phyloP scores from a whole-genome alignment of 2,888 invertebrate genomes.

The Bugula neritina region DNA sequence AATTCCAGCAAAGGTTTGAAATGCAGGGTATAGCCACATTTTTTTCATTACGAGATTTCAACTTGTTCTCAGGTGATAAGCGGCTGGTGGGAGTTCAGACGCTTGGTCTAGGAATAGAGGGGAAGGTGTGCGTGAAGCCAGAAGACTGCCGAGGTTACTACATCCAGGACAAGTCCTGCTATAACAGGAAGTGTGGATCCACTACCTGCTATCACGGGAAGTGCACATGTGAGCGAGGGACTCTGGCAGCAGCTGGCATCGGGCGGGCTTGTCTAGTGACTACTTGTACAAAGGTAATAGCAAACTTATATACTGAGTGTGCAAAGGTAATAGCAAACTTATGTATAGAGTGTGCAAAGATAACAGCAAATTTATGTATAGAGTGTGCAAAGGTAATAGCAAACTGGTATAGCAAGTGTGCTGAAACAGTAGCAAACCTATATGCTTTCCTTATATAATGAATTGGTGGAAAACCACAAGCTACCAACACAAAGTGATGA shows the following conservation, averaged over 20 bases:
- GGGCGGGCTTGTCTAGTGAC: not conserved
- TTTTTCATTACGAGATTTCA: not conserved
- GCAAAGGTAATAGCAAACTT: conserved; percentile 18
- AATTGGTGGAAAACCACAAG: too few species aligned
- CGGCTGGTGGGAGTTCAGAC: not conserved
- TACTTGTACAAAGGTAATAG: conserved; percentile 15
- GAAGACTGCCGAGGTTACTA: not conserved
- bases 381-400: conserved; percentile 16
- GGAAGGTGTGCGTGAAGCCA: not conserved
- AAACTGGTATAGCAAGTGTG: too few species aligned
- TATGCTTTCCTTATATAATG: too few species aligned
- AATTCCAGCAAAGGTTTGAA: too few species aligned
- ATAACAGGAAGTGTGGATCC: conserved; percentile 19
- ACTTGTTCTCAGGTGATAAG: not conserved
- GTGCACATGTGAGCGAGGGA: conserved; percentile 20
- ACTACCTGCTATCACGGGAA: conserved; percentile 5
- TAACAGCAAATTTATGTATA: too few species aligned
- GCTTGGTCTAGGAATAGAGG: not conserved
- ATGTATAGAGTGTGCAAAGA: not conserved
- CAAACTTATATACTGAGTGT: too few species aligned
- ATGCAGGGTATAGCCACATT: not conserved
- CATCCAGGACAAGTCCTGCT: not conserved
- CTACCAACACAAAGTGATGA: too few species aligned
- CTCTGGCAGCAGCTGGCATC: not conserved
- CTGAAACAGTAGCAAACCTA: too few species aligned